Evolutionary conservation across 2,888 invertebrate genomes (phyloP), one percentile per base, ranked within the genome.

Genomic region (Epicampocera succincta): DNA sequence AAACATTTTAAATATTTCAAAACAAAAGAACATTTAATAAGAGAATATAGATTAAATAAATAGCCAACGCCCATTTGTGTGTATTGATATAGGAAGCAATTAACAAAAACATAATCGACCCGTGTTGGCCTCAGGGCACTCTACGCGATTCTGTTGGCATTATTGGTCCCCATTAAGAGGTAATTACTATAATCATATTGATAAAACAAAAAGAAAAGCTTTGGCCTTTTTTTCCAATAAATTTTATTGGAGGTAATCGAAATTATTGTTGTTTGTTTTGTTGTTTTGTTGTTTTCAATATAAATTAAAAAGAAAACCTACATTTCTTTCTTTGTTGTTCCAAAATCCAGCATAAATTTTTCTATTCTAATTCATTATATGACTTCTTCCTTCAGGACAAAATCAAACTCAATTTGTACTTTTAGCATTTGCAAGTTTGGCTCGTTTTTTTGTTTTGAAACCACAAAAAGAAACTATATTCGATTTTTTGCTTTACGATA

Each of bases 11-110:
- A 69, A 58, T 38, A 25, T 6, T 38, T 52, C n/a, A 42, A 42
- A 42, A 54, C 46, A 44, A 58, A 50, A 19, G 8, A 19, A 33
- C 15, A 33, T 44, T 71, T 69, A 69, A 69, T 58, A 58, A 58
- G 3, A 1, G 21, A 17, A 68, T 38, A 44, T 46, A 68, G 25
- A 69, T 69, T 69, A 69, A 76, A 69, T 69, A 76, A 69, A 69
- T 61, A 76, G 69, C 76, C 76, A 76, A 76, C 76, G 76, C 76
- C 76, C 76, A 69, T 76, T 76, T 69, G 69, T 69, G 52, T 69
- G 46, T 46, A 61, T 69, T 69, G 68, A 76, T 54, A 69, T 46
- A 54, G 69, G 68, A 69, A 76, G 69, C 61, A 76, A 76, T 76
- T 69, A 69, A 69, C 68, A 46, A 69, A 61, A 76, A 69, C 61